Conservation (phyloP, 2,113 vertebrate genomes). For the Sus scrofa region T2T-Sscrofa CM000814.6:59199501-59200000, state of each 20-base stretch:
- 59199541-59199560: not conserved
- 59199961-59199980: not conserved
- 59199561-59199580: not conserved
- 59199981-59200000: not conserved
- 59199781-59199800: not conserved
- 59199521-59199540: too few species aligned
- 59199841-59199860: not conserved
- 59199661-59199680: not conserved
- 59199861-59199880: slow-evolving; percentile 48
- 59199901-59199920: slow-evolving; percentile 47
- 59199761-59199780: too few species aligned
- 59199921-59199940: slow-evolving; percentile 30
- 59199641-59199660: not conserved
- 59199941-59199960: not conserved
- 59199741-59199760: not conserved
- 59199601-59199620: not conserved
- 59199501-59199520: too few species aligned
- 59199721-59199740: fast-evolving
- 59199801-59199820: not conserved
- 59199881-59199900: slow-evolving; percentile 54
- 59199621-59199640: not conserved
- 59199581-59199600: not conserved
- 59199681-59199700: not conserved
- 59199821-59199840: not conserved
- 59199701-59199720: too few species aligned